Base-by-base conservation (phyloP, 2,888 invertebrate genomes). In the Laspeyria flexula region DNA sequence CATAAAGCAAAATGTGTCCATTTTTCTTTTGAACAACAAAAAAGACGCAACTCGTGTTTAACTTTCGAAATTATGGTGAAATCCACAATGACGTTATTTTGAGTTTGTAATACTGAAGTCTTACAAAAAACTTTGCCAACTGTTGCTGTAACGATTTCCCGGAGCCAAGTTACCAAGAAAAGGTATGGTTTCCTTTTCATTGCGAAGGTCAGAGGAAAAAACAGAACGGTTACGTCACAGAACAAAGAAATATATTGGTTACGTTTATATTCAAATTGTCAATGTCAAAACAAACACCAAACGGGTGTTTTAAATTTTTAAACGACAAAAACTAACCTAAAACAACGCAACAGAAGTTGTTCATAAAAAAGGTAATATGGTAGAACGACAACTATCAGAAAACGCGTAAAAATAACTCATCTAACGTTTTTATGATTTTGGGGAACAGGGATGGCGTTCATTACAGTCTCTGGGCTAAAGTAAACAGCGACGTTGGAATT, bases 401-500 rank as follows among this genome's bases (percentile, higher is more conserved):
- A 60, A 60, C 58, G 57, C 58, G 66, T 73, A 73, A 73, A 73
- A 73, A 73, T 73, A 73, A 63, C 73, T 71, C 66, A 61, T 62
- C 63, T 65, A 64, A 64, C 57, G 67, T 68, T 73, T 73, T 71
- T 71, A 73, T 70, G 73, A 62, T 68, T 69, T 71, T 59, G 54
- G 69, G 72, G 68, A 64, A 70, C 64, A 73, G 68, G 73, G 71
- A 67, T 66, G 65, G 66, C 71, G 67, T 78, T 79, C 81, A 79
- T 83, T 81, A 80, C 76, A 57, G 70, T 54, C 71, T 59, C 63
- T 63, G 77, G 77, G 73, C 65, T 70, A 76, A 74, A 74, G 75
- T 81, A 85, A 86, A 87, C 84, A 79, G 67, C 46, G 67, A 43
- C 51, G 56, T 55, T 62, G 75, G 79, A 80, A 80, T 86, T 87